Conservation (phyloP, 2,113 vertebrate species). For the Otolemur garnettii region DNA sequence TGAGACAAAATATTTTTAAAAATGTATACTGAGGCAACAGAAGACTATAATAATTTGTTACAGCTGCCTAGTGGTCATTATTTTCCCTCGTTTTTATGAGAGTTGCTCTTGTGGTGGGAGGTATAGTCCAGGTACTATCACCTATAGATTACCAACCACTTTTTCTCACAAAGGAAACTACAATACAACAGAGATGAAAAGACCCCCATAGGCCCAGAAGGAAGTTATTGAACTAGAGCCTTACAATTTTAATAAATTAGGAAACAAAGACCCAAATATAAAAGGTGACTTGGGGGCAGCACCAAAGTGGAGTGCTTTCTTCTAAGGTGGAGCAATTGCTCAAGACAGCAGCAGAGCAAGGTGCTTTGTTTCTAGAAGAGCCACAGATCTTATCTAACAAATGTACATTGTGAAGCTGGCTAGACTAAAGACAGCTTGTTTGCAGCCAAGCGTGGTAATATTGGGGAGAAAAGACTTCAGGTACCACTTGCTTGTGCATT, state of each 20-base stretch:
- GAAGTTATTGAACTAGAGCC: neutral
- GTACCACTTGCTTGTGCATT: too few species aligned
- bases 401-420: too few species aligned
- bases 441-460: too few species aligned
- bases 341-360: too few species aligned
- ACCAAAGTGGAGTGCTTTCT: too few species aligned
- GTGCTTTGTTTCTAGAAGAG: too few species aligned
- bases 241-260: conserved; percentile 6
- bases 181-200: neutral
- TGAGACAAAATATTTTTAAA: neutral
- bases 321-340: too few species aligned
- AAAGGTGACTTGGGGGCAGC: neutral
- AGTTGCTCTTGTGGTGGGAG: neutral
- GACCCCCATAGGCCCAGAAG: neutral
- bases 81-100: neutral
- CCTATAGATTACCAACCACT: neutral
- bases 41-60: neutral
- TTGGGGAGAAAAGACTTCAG: too few species aligned
- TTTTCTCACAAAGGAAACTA: conserved; percentile 35
- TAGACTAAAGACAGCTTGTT: too few species aligned
- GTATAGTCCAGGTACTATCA: neutral
- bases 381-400: too few species aligned
- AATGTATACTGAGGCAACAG: neutral
- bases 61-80: neutral
- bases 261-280: neutral